These are phyloP conservation scores for Syrmaticus mikado DNA, from an alignment of 2,113 vertebrate genomes.

Conservation along the genomic window DNA sequence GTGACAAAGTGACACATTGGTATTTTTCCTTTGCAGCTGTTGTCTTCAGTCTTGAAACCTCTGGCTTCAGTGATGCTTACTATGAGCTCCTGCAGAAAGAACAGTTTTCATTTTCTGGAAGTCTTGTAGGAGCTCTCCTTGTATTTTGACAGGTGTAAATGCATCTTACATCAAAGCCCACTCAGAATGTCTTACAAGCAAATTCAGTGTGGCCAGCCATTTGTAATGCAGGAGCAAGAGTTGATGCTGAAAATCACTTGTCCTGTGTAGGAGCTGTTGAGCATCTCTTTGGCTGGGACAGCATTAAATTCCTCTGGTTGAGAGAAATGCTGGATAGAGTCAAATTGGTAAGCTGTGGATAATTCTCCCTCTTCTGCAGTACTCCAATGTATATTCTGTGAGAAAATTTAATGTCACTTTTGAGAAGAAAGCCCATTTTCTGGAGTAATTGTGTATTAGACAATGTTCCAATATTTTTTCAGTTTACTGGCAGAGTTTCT, in stretches of 20 bases:
- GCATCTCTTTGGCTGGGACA: not conserved
- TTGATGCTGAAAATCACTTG: not conserved
- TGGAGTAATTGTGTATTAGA: not conserved
- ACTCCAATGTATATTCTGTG: not conserved
- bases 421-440: not conserved
- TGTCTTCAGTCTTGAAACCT: not conserved
- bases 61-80: not conserved
- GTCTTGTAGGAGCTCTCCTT: not conserved
- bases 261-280: not conserved
- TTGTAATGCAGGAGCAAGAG: not conserved
- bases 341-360: not conserved
- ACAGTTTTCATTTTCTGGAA: not conserved
- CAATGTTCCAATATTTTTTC: not conserved
- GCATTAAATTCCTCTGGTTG: not conserved
- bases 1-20: not conserved
- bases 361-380: not conserved
- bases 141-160: not conserved
- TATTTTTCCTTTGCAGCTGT: not conserved
- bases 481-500: not conserved
- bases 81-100: not conserved
- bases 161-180: not conserved
- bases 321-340: not conserved
- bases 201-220: fast-evolving
- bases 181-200: not conserved
- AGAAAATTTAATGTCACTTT: not conserved